Conservation (phyloP, 1,140 invertebrate species). For the Lysiphlebus fabarum region DNA sequence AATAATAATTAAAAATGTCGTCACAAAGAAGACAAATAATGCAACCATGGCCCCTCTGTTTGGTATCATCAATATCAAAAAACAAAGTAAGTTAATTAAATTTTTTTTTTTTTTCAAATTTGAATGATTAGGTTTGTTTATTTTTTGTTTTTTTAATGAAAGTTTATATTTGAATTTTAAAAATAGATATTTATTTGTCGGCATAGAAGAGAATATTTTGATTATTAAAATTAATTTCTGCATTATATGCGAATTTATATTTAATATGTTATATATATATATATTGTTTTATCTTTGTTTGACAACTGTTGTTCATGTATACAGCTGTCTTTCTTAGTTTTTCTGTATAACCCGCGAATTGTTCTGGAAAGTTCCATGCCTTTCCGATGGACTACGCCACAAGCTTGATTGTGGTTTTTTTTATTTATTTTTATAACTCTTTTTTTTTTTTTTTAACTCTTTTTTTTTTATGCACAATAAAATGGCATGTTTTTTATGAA, state of each 20-base stretch:
- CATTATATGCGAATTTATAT: background rate
- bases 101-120: constrained; percentile 1
- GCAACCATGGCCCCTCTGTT: constrained; percentile 51
- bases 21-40: constrained; percentile 47
- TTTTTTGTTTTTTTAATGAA: too few species aligned
- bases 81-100: constrained; percentile 45
- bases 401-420: background rate
- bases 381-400: constrained; percentile 20
- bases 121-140: too few species aligned
- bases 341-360: constrained; percentile 9
- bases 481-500: too few species aligned
- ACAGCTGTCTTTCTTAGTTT: constrained; percentile 8
- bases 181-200: constrained; percentile 7
- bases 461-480: constrained; percentile 3
- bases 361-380: constrained; percentile 46
- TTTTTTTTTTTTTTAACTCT: constrained; percentile 7
- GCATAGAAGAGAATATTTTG: constrained; percentile 11
- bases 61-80: constrained; percentile 41
- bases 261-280: background rate
- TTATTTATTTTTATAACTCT: background rate
- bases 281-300: background rate
- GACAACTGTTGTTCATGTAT: background rate
- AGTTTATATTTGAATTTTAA: constrained; percentile 5
- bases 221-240: background rate
- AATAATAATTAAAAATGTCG: constrained; percentile 32